phyloP scores from a whole-genome alignment of 2,113 vertebrate genomes.

The Ovibos moschatus region DNA sequence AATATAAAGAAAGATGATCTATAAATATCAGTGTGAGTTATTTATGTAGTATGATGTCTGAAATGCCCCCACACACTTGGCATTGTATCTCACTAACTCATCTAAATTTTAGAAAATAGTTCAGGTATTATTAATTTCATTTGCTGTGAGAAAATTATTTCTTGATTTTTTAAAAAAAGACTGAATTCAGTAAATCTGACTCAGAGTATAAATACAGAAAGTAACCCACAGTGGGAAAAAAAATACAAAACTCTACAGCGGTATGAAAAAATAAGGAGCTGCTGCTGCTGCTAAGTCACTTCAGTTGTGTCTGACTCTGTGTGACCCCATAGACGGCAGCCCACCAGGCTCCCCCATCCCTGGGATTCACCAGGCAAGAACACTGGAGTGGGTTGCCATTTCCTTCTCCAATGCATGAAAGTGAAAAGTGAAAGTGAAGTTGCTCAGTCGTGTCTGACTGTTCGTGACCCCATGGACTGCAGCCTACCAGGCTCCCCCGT shows the following conservation, averaged over 20 bases:
- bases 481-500: too few relatives aligned
- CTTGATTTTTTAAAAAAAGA: neutral
- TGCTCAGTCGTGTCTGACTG: too few relatives aligned
- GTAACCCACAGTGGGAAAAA: neutral
- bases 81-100: neutral
- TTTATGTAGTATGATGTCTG: neutral
- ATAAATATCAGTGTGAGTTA: neutral
- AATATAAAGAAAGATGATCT: neutral
- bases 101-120: neutral
- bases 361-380: too few relatives aligned
- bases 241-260: neutral
- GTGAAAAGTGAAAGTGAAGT: too few relatives aligned
- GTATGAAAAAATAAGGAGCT: neutral
- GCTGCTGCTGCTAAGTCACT: too few relatives aligned
- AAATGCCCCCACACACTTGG: neutral
- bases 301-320: too few relatives aligned
- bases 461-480: too few relatives aligned
- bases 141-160: neutral
- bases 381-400: too few relatives aligned
- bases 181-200: neutral
- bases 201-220: neutral
- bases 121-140: neutral
- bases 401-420: too few relatives aligned
- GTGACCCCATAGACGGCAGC: too few relatives aligned
- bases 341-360: too few relatives aligned